Evolutionary conservation across 2,113 vertebrate genomes (phyloP).

Genomic region (Daphoenositta chrysoptera): DNA sequence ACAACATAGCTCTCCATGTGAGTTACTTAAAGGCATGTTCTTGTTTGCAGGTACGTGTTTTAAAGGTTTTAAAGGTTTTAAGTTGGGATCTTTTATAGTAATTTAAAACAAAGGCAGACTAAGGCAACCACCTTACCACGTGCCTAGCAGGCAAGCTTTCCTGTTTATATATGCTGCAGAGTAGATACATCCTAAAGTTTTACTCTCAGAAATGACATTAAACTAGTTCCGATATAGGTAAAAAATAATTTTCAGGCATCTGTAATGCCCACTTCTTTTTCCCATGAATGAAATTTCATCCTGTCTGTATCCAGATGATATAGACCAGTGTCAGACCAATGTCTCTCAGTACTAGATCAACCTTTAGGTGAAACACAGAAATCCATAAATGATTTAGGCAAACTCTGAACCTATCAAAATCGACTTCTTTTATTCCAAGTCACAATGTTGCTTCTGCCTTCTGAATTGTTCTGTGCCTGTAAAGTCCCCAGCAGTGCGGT

Average conservation of each 20-base stretch:
- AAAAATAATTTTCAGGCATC: not conserved
- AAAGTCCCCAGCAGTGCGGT: not conserved
- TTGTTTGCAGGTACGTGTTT: not conserved
- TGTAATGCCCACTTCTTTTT: not conserved
- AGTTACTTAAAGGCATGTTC: not conserved
- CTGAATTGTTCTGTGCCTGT: not conserved
- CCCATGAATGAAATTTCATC: not conserved
- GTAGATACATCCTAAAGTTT: not conserved
- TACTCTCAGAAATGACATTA: not conserved
- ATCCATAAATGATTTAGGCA: not conserved
- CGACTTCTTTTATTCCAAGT: not conserved
- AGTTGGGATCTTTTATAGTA: not conserved
- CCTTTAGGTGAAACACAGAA: not conserved
- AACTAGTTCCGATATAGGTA: not conserved
- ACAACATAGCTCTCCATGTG: not conserved
- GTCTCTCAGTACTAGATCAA: not conserved
- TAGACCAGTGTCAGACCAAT: not conserved
- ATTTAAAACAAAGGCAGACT: not conserved
- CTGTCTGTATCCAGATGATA: not conserved
- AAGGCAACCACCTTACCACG: not conserved
- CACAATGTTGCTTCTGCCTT: not conserved
- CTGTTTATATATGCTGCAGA: not conserved
- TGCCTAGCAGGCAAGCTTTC: not conserved
- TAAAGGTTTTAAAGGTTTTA: not conserved
- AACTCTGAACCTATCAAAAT: not conserved